Percentiles rank a stretch among this genome's conserved stretches.
These are phyloP conservation scores for Toxotes chatareus DNA, from an alignment of 2,113 vertebrate species.

Conservation along the genomic window DNA sequence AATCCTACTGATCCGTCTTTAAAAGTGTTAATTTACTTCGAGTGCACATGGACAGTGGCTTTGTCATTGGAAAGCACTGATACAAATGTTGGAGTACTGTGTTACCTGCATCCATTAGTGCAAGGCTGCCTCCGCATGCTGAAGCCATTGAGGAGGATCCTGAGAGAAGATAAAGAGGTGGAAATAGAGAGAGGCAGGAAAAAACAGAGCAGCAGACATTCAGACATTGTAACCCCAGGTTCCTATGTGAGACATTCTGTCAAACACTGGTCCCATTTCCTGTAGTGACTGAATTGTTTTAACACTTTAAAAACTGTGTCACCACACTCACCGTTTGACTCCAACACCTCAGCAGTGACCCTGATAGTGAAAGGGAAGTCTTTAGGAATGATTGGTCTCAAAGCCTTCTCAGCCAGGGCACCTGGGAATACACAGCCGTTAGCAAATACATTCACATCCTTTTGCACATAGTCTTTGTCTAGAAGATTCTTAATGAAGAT, in stretches of 20 bases:
- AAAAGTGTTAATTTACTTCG: background rate
- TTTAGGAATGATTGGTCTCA: conserved; percentile 93
- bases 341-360: conserved; percentile 95
- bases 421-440: conserved; percentile 79
- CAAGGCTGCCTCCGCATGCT: conserved; percentile 93
- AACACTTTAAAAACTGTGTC: background rate
- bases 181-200: too few species aligned
- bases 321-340: conserved; percentile 92
- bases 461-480: background rate
- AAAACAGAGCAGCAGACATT: background rate
- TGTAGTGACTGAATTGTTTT: background rate
- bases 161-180: conserved; percentile 53
- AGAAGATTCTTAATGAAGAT: background rate
- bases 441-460: background rate
- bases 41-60: background rate
- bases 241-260: background rate
- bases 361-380: conserved; percentile 97
- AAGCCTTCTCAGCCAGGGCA: conserved; percentile 93
- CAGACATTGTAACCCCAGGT: background rate
- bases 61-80: background rate
- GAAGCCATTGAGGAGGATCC: conserved; percentile 99
- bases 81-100: background rate
- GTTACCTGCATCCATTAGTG: conserved; percentile 98
- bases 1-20: background rate
- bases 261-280: background rate